Evolutionary conservation across 37 sponge, comb jelly and placozoan species (phyloP).

Genomic region (Spongilla lacustris): DNA sequence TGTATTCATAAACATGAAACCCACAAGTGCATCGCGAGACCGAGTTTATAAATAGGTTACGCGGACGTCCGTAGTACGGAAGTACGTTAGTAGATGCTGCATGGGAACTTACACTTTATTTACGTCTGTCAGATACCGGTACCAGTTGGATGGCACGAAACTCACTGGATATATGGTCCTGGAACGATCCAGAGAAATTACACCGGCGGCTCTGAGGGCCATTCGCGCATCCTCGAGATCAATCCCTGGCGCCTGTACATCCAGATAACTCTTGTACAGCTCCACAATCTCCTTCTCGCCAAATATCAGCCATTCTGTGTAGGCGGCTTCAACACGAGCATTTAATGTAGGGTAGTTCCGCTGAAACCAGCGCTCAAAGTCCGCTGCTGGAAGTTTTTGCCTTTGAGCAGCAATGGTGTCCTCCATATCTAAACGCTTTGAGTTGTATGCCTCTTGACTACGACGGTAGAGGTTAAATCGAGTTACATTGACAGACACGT

Average conservation of each 20-base stretch:
- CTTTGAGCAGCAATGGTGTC: slow-evolving; percentile 36
- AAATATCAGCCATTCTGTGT: slow-evolving; percentile 59
- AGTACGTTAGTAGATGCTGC: no score
- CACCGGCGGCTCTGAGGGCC: slow-evolving; percentile 46
- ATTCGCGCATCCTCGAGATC: slow-evolving; percentile 42
- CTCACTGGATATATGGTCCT: slow-evolving; percentile 60
- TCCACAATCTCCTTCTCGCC: slow-evolving; percentile 63
- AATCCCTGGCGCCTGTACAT: slow-evolving; percentile 44
- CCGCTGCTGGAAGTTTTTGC: not conserved
- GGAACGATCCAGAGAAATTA: slow-evolving; percentile 58
- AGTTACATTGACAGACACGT: slow-evolving; percentile 14
- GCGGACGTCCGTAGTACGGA: no score
- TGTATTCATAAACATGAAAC: no score
- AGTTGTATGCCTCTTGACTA: slow-evolving; percentile 42
- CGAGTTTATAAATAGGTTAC: no score
- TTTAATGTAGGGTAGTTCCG: slow-evolving; percentile 46
- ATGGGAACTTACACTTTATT: slow-evolving; percentile 7
- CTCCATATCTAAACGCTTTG: slow-evolving; percentile 47
- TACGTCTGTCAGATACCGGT: slow-evolving; percentile 49
- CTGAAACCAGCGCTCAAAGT: slow-evolving; percentile 68
- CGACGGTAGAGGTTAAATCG: slow-evolving; percentile 38
- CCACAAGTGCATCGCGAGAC: no score
- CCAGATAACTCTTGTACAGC: slow-evolving; percentile 29
- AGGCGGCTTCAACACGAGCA: slow-evolving; percentile 58
- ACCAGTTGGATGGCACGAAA: slow-evolving; percentile 65